Evolutionary conservation across 1,140 invertebrate species (phyloP).

Genomic region (Augochlora pura): DNA sequence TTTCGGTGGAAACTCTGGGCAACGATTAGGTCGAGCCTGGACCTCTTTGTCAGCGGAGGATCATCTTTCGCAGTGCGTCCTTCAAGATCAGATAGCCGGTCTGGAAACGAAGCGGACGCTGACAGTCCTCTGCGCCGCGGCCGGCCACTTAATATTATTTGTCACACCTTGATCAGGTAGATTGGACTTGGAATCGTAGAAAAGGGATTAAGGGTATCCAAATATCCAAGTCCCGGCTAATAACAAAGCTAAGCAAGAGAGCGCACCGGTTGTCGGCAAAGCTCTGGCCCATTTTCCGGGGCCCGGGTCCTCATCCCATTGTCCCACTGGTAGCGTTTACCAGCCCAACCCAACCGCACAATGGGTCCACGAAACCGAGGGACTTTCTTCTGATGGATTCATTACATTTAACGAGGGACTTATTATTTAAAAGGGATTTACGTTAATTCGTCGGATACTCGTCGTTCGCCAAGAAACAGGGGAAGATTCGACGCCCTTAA

Average conservation of each 20-base stretch:
- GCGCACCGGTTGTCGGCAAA: constrained; percentile 39
- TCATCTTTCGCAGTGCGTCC: constrained; percentile 44
- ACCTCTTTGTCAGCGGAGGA: constrained; percentile 43
- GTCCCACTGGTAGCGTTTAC: constrained; percentile 22
- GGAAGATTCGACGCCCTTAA: not conserved
- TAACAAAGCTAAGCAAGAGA: constrained; percentile 63
- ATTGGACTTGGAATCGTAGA: constrained; percentile 64
- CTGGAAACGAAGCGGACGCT: constrained; percentile 9
- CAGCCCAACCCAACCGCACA: not conserved
- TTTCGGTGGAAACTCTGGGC: constrained; percentile 33
- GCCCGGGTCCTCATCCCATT: not conserved
- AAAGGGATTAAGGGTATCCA: constrained; percentile 75
- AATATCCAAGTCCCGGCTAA: constrained; percentile 71
- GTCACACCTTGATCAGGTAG: constrained; percentile 69
- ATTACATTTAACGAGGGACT: constrained; percentile 71
- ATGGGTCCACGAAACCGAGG: not conserved
- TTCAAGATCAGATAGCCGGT: constrained; percentile 64
- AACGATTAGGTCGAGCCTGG: not conserved
- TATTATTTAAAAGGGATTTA: constrained; percentile 74
- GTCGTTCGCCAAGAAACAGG: not conserved
- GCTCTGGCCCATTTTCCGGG: constrained; percentile 38
- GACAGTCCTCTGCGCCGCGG: not conserved
- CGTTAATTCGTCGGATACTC: constrained; percentile 64
- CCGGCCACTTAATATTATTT: constrained; percentile 72
- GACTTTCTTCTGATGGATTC: constrained; percentile 44